Conservation (phyloP, 2,888 invertebrate genomes). For the Heterodera filipjevi region DNA sequence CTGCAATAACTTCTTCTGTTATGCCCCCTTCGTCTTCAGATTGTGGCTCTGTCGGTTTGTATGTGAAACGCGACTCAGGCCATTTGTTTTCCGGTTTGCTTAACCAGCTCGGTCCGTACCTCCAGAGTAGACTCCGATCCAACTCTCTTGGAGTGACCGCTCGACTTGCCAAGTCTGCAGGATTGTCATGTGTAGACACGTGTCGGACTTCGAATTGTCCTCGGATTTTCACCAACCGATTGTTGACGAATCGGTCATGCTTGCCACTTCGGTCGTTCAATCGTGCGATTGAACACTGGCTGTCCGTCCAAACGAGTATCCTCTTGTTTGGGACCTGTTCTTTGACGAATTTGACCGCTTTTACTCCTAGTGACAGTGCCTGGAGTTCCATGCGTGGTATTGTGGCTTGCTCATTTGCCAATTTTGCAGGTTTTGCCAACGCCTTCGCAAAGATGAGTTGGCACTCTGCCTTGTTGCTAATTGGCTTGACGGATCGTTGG, state of each 20-base stretch:
- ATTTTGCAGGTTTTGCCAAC: too few relatives aligned
- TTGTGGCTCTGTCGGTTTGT: too few relatives aligned
- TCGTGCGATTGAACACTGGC: too few relatives aligned
- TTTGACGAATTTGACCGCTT: conserved; percentile 14
- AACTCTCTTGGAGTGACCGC: neutral
- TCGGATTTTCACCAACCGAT: conserved; percentile 16
- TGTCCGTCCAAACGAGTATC: neutral
- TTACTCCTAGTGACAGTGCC: conserved; percentile 10
- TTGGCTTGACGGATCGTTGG: too few relatives aligned
- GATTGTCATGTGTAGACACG: neutral
- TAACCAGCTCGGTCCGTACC: conserved; percentile 3
- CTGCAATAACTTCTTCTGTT: too few relatives aligned
- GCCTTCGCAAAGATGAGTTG: too few relatives aligned
- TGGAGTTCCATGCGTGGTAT: conserved; percentile 14
- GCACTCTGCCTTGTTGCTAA: too few relatives aligned
- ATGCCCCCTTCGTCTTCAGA: too few relatives aligned
- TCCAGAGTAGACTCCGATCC: neutral
- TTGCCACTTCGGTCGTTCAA: neutral
- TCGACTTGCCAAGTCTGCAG: neutral
- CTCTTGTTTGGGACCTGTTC: neutral
- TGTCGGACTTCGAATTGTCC: conserved; percentile 9
- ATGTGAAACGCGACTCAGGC: too few relatives aligned
- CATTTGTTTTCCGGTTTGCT: too few relatives aligned
- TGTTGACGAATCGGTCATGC: conserved; percentile 8
- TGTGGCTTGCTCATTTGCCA: too few relatives aligned